Percentiles rank a stretch among this genome's conserved stretches.
Evolutionary conservation across 2,797 vertebrate species (phyloP).

Genomic region (Bradypodion ventrale): DNA sequence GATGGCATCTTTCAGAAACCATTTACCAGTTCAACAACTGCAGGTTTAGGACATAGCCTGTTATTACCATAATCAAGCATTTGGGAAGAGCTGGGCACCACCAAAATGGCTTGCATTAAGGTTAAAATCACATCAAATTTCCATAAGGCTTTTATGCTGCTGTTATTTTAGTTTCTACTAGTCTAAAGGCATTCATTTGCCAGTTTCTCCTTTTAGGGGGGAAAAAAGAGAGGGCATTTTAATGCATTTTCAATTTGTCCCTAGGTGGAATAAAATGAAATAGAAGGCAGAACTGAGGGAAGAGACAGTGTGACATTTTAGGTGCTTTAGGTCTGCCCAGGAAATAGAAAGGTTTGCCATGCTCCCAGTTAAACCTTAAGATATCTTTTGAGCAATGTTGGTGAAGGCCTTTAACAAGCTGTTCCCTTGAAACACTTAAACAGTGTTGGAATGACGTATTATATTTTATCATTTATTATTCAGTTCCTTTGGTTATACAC

Average conservation of each 20-base stretch:
- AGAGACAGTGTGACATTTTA: slow-evolving; percentile 59
- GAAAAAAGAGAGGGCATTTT: slow-evolving; percentile 69
- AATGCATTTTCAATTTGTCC: slow-evolving; percentile 71
- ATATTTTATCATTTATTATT: too few species aligned
- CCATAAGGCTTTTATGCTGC: slow-evolving; percentile 61
- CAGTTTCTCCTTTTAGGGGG: slow-evolving; percentile 47
- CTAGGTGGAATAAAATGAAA: slow-evolving; percentile 69
- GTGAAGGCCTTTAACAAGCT: slow-evolving; percentile 69
- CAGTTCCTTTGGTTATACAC: too few species aligned
- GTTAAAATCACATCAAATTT: slow-evolving; percentile 60
- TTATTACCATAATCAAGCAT: slow-evolving; percentile 2
- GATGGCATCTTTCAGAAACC: background rate
- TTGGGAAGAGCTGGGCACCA: slow-evolving; percentile 36
- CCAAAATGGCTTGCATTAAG: slow-evolving; percentile 55
- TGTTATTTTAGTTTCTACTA: slow-evolving; percentile 65
- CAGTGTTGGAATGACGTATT: slow-evolving; percentile 58
- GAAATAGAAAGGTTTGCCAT: slow-evolving; percentile 42
- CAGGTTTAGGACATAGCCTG: slow-evolving; percentile 13
- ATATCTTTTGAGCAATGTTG: slow-evolving; percentile 51
- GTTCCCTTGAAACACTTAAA: slow-evolving; percentile 63
- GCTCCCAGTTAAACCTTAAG: slow-evolving; percentile 65
- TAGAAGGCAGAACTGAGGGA: slow-evolving; percentile 57
- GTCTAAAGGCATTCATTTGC: slow-evolving; percentile 64
- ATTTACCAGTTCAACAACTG: background rate
- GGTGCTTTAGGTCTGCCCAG: slow-evolving; percentile 49